Evolutionary conservation across 2,888 invertebrate genomes (phyloP), one percentile per base, ranked within the genome.

Genomic region (Agonopterix arenella): DNA sequence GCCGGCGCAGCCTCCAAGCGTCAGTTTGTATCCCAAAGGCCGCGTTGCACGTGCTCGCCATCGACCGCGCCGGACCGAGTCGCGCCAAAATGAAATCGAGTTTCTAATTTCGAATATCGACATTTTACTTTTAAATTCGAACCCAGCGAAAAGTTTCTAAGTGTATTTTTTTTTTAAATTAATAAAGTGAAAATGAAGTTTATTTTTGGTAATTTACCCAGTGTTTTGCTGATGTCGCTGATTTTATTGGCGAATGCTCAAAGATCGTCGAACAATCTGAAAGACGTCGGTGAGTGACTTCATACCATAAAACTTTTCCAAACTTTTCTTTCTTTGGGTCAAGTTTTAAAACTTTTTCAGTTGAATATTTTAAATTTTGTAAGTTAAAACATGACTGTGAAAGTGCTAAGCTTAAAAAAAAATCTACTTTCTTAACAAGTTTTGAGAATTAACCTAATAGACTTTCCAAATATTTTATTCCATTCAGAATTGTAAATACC

Each of bases 221-320:
- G 81, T 80, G 81, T 88, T 58, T 56, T 89, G 56, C 59, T 89
- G 64, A 74, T 88, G 58, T 82, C 80, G 40, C 61, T 89, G 60
- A 77, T 88, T 59, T 67, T 89, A 51, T 64, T 89, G 59, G 84
- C 79, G 43, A 84, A 75, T 69, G 88, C 89, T 47, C 89, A 89
- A 69, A 83, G 84, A 64, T 62, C 80, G 8, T 73, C 84, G 0
- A 78, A 76, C 56, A 77, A 75, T 57, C 70, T 75, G 50, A 76
- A 79, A 72, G 84, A 86, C 64, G 75, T 76, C 66, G 89, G 89
- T 89, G 59, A 83, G 86, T 78, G 38, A 37, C 40, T 40, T 40
- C 10, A 40, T 40, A 9, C n/a, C 8, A 4, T 40, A 40, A 40
- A 40, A 40, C 28, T 28, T 28, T 28, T 28, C 4, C 28, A 28